These are phyloP conservation scores for Nemotelus pantherinus DNA, from an alignment of 2,888 invertebrate genomes.

Conservation along the genomic window DNA sequence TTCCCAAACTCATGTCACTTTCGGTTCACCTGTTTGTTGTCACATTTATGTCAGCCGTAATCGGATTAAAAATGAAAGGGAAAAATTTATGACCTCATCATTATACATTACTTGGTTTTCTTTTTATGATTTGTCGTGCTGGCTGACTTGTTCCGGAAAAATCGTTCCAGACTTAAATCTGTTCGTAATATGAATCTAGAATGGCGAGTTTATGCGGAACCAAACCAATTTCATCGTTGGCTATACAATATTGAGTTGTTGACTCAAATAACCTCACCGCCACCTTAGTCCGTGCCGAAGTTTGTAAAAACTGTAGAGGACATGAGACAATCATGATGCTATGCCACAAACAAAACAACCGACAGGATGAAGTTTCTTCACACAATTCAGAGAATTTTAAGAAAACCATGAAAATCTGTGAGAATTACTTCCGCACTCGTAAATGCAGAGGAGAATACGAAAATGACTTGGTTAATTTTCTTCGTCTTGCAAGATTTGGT, in stretches of 20 bases:
- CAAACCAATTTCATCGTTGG: not conserved
- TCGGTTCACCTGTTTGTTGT: slow-evolving; percentile 30
- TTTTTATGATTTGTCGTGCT: not conserved
- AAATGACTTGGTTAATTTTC: slow-evolving; percentile 25
- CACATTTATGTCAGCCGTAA: slow-evolving; percentile 33
- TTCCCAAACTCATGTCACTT: not conserved
- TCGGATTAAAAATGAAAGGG: slow-evolving; percentile 21
- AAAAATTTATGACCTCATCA: not conserved
- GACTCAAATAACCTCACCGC: too few relatives aligned
- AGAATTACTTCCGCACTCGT: slow-evolving; percentile 30
- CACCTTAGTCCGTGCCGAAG: too few relatives aligned
- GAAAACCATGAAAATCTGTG: slow-evolving; percentile 10
- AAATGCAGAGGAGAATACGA: slow-evolving; percentile 12
- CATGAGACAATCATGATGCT: too few relatives aligned
- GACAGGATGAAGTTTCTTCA: too few relatives aligned
- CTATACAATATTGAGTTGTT: too few relatives aligned
- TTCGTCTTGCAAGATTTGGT: not conserved
- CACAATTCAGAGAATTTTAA: not conserved
- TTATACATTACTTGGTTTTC: not conserved
- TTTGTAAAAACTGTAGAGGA: too few relatives aligned
- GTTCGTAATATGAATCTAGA: not conserved
- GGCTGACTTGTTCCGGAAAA: not conserved
- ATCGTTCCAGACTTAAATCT: not conserved
- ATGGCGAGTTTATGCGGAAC: not conserved
- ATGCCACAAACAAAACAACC: too few relatives aligned